Evolutionary conservation across 2,113 vertebrate genomes (phyloP), one percentile per base, ranked within the genome.

Genomic region (Ia io): DNA sequence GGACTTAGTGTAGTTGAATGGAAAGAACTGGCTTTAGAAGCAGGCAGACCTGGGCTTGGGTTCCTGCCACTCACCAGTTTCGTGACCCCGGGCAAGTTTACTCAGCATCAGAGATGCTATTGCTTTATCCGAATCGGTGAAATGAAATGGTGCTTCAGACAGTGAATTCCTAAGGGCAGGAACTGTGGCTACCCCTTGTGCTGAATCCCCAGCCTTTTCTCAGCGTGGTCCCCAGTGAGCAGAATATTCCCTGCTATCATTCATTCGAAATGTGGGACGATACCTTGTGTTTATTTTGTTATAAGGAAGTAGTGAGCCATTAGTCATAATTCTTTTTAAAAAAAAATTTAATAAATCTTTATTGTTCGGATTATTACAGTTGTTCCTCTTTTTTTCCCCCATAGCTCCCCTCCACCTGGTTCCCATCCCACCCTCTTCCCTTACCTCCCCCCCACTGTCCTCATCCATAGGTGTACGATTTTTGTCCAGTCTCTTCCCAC

Each of bases 71-170:
- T 32, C 35, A 28, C 30, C 49, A 20, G 25, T 59, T 22, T 42
- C 12, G n/a, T 78, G 49, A 63, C 23, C 17, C 11, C 12, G 23
- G 63, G 6, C 37, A 35, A 1, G 40, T 70, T 18, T 88, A 28
- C 74, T 83, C 12, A 47, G 40, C 1, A 1, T n/a, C 0, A 6
- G 42, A 56, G 23, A 49, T 70, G 59, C 65, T 77, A 23, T 83
- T 35, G 51, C 59, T 70, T 80, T 65, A 23, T 85, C 51, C 84
- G 61, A 71, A 88, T 77, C 74, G 49, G 86, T 67, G 73, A 89
- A 53, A 53, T 37, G 9, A 35, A 53, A 13, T 30, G 63, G 3
- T 12, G 14, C 23, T 6, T 74, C 44, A n/a, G 40, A 40, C 17
- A 71, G 2, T 70, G 4, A 49, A 28, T 44, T 40, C 63, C 23